Conservation (phyloP, 64 coral and sea anemone species). For the Exaiptasia diaphana region DNA sequence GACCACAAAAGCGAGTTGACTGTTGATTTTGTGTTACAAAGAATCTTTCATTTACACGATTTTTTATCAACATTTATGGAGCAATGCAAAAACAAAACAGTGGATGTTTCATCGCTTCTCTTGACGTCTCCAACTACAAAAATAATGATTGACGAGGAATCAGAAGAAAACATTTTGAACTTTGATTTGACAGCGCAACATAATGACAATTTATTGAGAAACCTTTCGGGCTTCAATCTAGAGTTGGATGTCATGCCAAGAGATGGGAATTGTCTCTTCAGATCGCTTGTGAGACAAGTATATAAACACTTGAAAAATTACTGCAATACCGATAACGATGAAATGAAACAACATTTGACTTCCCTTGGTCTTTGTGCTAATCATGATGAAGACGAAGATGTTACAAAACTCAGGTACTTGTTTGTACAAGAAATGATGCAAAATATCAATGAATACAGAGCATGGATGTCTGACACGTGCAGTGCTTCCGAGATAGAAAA, state of each 20-base stretch:
- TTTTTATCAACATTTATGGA: not conserved
- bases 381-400: not conserved
- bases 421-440: slow-evolving; percentile 15
- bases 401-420: slow-evolving; percentile 10
- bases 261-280: slow-evolving; percentile 33
- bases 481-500: not conserved
- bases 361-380: not conserved
- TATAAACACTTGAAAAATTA: not conserved
- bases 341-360: not conserved
- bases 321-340: not conserved
- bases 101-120: slow-evolving; percentile 2
- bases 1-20: not conserved
- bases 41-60: slow-evolving; percentile 17
- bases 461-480: slow-evolving; percentile 2
- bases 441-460: slow-evolving; percentile 14
- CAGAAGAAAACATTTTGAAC: not conserved
- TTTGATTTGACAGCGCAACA: slow-evolving; percentile 18
- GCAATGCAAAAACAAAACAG: slow-evolving; percentile 17
- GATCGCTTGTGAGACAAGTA: not conserved
- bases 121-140: not conserved
- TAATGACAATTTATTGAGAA: slow-evolving; percentile 8
- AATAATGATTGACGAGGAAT: not conserved
- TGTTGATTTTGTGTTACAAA: not conserved
- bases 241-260: not conserved
- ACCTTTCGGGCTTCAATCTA: slow-evolving; percentile 3